Conservation (phyloP, 2,113 vertebrate species). For the Pseudopipra pipra region DNA sequence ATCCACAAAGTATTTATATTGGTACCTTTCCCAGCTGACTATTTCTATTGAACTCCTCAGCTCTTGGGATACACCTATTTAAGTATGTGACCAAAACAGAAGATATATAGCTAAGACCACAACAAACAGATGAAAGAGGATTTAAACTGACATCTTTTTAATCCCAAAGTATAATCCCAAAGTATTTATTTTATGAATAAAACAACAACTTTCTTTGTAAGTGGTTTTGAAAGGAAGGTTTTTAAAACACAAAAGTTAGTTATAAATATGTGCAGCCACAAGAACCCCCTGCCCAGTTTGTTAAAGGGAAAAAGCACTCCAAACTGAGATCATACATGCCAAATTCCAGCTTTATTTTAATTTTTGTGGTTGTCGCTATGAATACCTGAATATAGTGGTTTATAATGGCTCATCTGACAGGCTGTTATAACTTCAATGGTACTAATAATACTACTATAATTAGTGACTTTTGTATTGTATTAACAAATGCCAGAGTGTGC, state of each 20-base stretch:
- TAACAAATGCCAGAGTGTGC: conserved; percentile 75
- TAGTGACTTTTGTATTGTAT: conserved; percentile 72
- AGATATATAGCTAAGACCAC: not conserved
- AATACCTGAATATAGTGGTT: conserved; percentile 49
- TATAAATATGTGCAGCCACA: not conserved
- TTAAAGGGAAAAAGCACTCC: not conserved
- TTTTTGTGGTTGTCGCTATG: conserved; percentile 47
- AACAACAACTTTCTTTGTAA: not conserved
- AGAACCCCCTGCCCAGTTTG: not conserved
- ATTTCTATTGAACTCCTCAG: not conserved
- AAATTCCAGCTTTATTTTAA: conserved; percentile 47
- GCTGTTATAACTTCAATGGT: conserved; percentile 58
- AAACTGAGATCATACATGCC: not conserved
- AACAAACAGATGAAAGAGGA: not conserved
- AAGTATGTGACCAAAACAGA: not conserved
- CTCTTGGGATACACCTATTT: not conserved
- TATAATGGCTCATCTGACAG: conserved; percentile 57
- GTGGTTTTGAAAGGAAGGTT: not conserved
- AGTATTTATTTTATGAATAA: not conserved
- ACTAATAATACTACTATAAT: conserved; percentile 68
- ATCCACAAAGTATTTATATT: not conserved
- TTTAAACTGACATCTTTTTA: not conserved
- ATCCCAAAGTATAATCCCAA: not conserved
- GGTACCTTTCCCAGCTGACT: not conserved
- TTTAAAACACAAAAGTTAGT: not conserved